A percentile compares a stretch with the other conserved stretches of the same genome.
These are phyloP conservation scores for Celastrina argiolus DNA, from an alignment of 2,888 invertebrate genomes.

Conservation along the genomic window DNA sequence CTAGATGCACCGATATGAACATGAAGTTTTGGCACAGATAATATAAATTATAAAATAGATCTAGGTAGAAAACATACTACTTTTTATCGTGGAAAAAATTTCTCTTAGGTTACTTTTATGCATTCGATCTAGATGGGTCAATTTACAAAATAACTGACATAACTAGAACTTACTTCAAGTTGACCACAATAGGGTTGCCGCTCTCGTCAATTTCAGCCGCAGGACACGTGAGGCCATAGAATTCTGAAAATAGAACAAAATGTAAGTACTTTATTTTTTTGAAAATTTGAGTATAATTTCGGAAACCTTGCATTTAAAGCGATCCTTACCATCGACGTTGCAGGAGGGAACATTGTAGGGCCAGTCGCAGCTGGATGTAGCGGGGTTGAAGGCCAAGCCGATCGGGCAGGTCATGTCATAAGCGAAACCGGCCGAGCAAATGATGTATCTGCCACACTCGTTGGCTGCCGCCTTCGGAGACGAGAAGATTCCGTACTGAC, in stretches of 20 bases:
- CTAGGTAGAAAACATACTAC: no score
- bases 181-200: conserved; percentile 39
- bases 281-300: no score
- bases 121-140: background rate
- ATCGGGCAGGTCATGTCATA: conserved; percentile 82
- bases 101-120: no score
- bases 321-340: conserved; percentile 67
- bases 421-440: conserved; percentile 83
- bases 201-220: conserved; percentile 40
- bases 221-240: conserved; percentile 56
- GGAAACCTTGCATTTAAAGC: no score
- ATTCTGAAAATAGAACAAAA: conserved; percentile 41
- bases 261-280: no score
- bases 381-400: conserved; percentile 85
- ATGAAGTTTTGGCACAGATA: no score
- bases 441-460: conserved; percentile 85
- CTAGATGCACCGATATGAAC: no score
- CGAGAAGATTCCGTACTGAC: conserved; percentile 86
- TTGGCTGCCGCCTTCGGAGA: conserved; percentile 39
- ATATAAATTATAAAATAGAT: no score
- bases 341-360: conserved; percentile 86
- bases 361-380: conserved; percentile 87
- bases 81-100: no score
- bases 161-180: conserved; percentile 46
- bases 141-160: background rate